phyloP scores from a whole-genome alignment of 2,113 vertebrate species.

The Gymnogyps californianus region DNA sequence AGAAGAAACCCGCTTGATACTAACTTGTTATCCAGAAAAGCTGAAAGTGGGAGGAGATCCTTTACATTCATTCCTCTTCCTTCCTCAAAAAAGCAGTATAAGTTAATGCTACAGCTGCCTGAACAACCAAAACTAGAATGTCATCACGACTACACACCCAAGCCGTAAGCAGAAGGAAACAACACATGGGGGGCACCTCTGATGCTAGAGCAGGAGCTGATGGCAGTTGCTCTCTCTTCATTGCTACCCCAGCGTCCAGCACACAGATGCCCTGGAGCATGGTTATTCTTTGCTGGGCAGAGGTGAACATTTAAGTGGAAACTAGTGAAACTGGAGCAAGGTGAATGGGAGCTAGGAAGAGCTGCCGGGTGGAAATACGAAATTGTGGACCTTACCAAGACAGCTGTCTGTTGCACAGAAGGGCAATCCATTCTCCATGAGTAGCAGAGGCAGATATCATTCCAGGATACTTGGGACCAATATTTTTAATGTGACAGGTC shows the following conservation, averaged over 20 bases:
- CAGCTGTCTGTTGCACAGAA: background rate
- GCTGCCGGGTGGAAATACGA: background rate
- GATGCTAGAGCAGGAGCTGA: no score
- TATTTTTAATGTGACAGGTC: background rate
- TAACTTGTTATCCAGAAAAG: background rate
- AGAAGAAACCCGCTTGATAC: background rate
- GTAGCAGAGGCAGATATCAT: background rate
- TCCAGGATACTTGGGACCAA: background rate
- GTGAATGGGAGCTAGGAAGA: background rate
- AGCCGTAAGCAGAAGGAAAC: background rate
- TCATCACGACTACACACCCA: background rate
- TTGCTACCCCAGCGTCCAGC: background rate
- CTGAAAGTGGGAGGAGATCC: background rate
- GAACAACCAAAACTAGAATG: background rate
- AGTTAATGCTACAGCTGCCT: background rate
- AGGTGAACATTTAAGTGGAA: background rate
- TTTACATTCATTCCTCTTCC: background rate
- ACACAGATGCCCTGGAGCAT: no score
- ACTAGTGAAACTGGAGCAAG: background rate
- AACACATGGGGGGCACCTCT: background rate
- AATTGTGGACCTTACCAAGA: background rate
- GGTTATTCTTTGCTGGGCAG: background rate
- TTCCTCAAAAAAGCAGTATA: background rate
- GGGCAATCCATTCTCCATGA: background rate
- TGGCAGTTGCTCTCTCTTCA: accelerated